phyloP scores from a whole-genome alignment of 2,113 vertebrate species.

The Carollia perspicillata region DNA sequence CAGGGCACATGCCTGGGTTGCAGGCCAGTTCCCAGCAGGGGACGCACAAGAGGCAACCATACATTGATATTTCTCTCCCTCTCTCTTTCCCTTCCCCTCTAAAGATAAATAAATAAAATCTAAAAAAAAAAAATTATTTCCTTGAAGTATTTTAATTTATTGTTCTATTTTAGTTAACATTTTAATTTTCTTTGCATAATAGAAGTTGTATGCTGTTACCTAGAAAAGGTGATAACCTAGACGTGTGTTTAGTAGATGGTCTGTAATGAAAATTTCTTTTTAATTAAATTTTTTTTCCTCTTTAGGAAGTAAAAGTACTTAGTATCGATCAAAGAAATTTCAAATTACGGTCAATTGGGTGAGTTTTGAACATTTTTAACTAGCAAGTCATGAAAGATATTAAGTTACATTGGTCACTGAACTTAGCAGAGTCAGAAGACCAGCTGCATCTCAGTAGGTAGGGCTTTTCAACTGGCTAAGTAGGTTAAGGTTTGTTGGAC shows the following conservation, averaged over 20 bases:
- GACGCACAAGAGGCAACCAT: too few species aligned
- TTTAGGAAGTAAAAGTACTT: conserved; percentile 95
- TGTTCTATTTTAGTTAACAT: not conserved
- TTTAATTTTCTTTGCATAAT: conserved; percentile 46
- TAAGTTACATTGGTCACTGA: not conserved
- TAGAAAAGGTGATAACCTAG: conserved; percentile 4
- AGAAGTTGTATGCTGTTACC: not conserved
- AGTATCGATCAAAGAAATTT: conserved; percentile 88
- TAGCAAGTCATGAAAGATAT: not conserved
- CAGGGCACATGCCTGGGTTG: too few species aligned
- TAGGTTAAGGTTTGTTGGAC: not conserved
- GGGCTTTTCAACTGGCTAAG: not conserved
- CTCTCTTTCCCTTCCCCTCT: too few species aligned
- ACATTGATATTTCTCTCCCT: too few species aligned
- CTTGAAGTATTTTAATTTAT: conserved; percentile 21
- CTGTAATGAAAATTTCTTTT: not conserved
- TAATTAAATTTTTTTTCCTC: conserved; percentile 54
- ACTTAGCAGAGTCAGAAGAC: not conserved
- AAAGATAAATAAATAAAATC: too few species aligned
- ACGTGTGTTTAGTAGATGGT: not conserved
- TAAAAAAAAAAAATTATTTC: not conserved
- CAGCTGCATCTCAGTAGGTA: not conserved
- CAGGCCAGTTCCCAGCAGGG: too few species aligned
- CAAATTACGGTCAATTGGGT: conserved; percentile 96
- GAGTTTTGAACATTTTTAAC: conserved; percentile 66